Evolutionary conservation across 2,113 vertebrate genomes (phyloP), one percentile per base, ranked within the genome.

Genomic region (Mustelus asterias): DNA sequence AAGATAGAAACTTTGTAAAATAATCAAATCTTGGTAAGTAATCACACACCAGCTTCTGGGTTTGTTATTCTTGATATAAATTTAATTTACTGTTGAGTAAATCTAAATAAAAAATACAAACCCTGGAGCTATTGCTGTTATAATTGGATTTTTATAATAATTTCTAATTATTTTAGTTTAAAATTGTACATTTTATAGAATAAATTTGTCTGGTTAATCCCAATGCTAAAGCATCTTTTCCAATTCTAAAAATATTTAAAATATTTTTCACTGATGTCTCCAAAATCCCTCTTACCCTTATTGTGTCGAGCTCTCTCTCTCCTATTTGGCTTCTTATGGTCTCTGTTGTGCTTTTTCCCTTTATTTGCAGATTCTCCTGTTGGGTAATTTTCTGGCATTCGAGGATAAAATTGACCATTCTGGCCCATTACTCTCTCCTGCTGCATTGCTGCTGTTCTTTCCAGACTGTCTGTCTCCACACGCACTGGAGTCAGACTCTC

Each of bases 311-410:
- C 67, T 95, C 93, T 67, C 3, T 98, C 97, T 96, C 98, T 98
- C 93, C 98, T 98, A 95, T 96, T 97, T 2, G 97, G 97, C 0
- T 98, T 97, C 76, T 98, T 98, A 10, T 98, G 98, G 92, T 98
- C 98, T 96, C 97, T 97, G 96, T 97, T 96, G 0, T 98, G 98
- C 58, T 98, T 98, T 97, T 97, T 98, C 0, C 97, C 97, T 95
- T 98, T 98, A 96, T 96, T 97, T 1, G 96, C 96, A 0, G 89
- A 76, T 95, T 98, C 97, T 18, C 98, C 98, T 0, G 97, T 97
- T 0, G 98, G 97, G 41, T 97, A 97, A 96, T 98, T 98, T 33
- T 98, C 98, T 95, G 97, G 97, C 37, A 96, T 96, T 0, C 97
- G 97, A 96, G 0, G 97, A 97, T 95, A 96, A 72, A 95, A 95